Evolutionary conservation across 2,888 invertebrate species (phyloP).

Genomic region (Arctia plantaginis): DNA sequence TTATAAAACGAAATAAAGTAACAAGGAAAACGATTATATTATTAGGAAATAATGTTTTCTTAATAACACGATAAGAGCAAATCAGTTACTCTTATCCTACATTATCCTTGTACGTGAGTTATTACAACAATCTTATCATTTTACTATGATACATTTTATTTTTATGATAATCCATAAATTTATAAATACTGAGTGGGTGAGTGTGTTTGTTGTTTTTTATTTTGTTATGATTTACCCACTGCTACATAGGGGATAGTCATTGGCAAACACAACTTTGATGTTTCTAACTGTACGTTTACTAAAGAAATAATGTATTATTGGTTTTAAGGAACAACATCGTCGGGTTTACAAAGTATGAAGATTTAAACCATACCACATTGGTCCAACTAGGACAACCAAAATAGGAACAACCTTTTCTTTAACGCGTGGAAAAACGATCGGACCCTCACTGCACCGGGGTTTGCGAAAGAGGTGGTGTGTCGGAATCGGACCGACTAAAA

Average conservation of each 20-base stretch:
- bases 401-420: neutral
- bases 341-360: too few species aligned
- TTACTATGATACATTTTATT: constrained; percentile 6
- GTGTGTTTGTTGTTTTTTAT: neutral
- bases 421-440: too few species aligned
- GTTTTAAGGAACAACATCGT: neutral
- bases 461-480: too few species aligned
- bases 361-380: too few species aligned
- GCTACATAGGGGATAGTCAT: neutral
- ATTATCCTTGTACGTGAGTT: constrained; percentile 6
- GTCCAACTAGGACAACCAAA: neutral
- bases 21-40: constrained; percentile 35
- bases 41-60: constrained; percentile 35
- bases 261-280: neutral
- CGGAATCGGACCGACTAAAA: too few species aligned
- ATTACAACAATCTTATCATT: neutral
- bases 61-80: constrained; percentile 30
- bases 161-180: neutral
- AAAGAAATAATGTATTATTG: neutral
- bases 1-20: constrained; percentile 32
- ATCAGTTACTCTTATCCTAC: constrained; percentile 29
- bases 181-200: neutral
- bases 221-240: neutral
- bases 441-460: too few species aligned
- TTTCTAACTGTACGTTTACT: too few species aligned